Evolutionary conservation across 2,113 vertebrate species (phyloP).

Genomic region (Pantherophis guttatus): DNA sequence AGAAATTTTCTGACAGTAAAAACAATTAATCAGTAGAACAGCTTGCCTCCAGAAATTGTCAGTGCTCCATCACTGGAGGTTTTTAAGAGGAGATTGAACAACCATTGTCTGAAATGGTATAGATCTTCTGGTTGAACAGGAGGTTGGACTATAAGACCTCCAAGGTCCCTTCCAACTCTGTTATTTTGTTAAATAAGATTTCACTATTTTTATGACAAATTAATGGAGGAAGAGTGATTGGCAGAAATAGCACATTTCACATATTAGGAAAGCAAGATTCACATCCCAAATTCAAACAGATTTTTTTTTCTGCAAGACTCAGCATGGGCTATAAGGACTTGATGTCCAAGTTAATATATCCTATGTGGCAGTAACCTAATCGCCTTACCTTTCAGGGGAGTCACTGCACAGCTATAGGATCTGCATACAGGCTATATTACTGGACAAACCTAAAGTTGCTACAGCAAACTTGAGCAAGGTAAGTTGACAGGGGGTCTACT

Average conservation of each 20-base stretch:
- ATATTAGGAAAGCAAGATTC: not conserved
- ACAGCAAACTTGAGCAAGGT: slow-evolving; percentile 84
- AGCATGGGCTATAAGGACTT: not conserved
- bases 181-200: not conserved
- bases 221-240: not conserved
- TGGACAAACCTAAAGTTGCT: slow-evolving; percentile 85
- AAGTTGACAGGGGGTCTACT: slow-evolving; percentile 44
- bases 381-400: slow-evolving; percentile 72
- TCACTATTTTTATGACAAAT: not conserved
- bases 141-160: not conserved
- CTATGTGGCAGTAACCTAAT: not conserved
- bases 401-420: slow-evolving; percentile 91
- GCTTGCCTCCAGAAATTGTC: not conserved
- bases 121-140: not conserved
- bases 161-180: not conserved
- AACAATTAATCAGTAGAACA: not conserved
- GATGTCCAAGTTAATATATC: too few relatives aligned
- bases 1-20: not conserved
- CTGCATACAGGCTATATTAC: slow-evolving; percentile 90
- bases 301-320: not conserved
- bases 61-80: not conserved
- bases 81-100: not conserved
- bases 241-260: not conserved
- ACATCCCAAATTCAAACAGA: not conserved
- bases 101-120: not conserved